These are phyloP conservation scores for Gephyroberyx darwinii DNA, from an alignment of 2,797 vertebrate genomes.

Conservation along the genomic window DNA sequence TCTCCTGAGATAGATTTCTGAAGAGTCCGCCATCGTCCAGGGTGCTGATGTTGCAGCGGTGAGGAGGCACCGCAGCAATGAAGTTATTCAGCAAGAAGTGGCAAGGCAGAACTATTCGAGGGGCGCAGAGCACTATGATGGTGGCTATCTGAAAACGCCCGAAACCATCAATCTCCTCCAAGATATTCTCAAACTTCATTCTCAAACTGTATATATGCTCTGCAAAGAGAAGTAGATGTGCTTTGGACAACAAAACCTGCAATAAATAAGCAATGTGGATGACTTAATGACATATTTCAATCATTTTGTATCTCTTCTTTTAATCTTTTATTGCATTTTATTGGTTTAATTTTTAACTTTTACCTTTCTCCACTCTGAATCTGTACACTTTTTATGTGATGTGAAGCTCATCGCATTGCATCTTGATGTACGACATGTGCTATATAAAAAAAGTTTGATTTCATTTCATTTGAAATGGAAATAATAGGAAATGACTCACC, in stretches of 20 bases:
- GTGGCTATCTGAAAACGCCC: constrained; percentile 86
- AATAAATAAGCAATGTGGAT: neutral
- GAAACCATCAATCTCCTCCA: constrained; percentile 83
- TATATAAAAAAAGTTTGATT: too few species aligned
- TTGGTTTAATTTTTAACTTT: too few species aligned
- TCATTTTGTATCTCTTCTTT: too few species aligned
- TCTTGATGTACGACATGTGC: too few species aligned
- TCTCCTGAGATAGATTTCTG: constrained; percentile 76
- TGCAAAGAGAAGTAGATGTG: neutral
- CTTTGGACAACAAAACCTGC: neutral
- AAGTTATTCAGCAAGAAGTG: constrained; percentile 89
- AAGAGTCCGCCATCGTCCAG: constrained; percentile 56
- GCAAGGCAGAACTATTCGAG: constrained; percentile 84
- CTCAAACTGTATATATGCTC: neutral
- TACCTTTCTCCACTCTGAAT: too few species aligned
- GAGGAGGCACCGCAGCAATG: constrained; percentile 82
- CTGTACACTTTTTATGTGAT: too few species aligned
- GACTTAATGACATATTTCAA: neutral
- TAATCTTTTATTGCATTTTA: too few species aligned
- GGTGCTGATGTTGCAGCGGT: constrained; percentile 79
- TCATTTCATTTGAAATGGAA: neutral
- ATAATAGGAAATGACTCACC: neutral
- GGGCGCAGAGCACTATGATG: constrained; percentile 65
- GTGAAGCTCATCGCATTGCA: too few species aligned
- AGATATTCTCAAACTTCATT: constrained; percentile 88